Evolutionary conservation across 2,797 vertebrate species (phyloP).

Genomic region (Melanitta fusca): DNA sequence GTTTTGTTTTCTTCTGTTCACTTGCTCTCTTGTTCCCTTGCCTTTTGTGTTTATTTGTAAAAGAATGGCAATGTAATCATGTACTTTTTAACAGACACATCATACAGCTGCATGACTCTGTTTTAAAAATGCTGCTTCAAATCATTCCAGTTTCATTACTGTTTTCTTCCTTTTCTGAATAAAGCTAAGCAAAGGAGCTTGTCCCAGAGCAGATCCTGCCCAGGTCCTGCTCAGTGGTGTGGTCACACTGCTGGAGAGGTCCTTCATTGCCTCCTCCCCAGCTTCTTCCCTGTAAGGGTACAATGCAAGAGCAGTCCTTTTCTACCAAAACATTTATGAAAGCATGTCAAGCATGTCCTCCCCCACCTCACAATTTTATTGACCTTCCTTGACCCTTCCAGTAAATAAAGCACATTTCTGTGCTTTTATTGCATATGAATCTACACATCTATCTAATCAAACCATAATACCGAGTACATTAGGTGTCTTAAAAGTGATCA

Average conservation of each 20-base stretch:
- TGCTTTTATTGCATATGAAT: neutral
- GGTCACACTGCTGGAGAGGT: neutral
- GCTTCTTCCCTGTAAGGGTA: neutral
- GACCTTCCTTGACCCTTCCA: neutral
- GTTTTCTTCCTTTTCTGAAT: neutral
- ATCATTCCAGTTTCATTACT: neutral
- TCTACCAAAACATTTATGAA: neutral
- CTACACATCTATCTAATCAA: neutral
- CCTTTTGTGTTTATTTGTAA: neutral
- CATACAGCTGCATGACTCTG: rapidly evolving
- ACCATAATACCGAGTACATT: neutral
- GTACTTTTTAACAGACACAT: neutral
- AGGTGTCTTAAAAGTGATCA: neutral
- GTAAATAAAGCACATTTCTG: neutral
- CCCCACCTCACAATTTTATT: neutral
- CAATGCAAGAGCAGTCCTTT: neutral
- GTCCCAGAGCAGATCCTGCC: neutral
- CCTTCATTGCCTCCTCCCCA: neutral
- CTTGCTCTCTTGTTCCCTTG: neutral
- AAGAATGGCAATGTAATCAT: neutral
- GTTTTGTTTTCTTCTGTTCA: neutral
- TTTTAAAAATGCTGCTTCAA: neutral
- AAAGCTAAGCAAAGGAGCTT: neutral
- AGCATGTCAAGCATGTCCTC: neutral
- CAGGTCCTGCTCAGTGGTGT: neutral